Evolutionary conservation across 1,140 invertebrate genomes (phyloP).

Genomic region (Ctenoplectra terminalis): DNA sequence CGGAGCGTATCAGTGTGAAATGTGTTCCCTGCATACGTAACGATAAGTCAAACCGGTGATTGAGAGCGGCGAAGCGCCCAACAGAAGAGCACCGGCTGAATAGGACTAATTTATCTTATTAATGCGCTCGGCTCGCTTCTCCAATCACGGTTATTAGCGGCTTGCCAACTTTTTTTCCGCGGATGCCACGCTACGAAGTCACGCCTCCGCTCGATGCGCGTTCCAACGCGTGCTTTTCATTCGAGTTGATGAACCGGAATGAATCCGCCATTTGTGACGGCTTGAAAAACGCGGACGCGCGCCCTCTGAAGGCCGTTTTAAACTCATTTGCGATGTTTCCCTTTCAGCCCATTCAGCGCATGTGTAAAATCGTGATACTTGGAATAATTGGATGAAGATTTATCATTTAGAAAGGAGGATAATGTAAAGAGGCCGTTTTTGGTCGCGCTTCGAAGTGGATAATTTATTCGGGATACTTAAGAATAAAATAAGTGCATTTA

Average conservation of each 20-base stretch:
- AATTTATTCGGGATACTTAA: too few species aligned
- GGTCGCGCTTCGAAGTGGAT: too few species aligned
- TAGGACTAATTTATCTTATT: conserved; percentile 61
- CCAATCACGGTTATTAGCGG: conserved; percentile 47
- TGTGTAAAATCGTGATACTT: too few species aligned
- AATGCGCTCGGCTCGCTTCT: conserved; percentile 22
- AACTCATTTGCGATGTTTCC: neutral
- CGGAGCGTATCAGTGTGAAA: conserved; percentile 67
- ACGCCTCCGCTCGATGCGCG: neutral
- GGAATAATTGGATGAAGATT: too few species aligned
- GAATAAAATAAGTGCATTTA: too few species aligned
- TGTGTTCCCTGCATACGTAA: conserved; percentile 51
- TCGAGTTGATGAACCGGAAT: conserved; percentile 1
- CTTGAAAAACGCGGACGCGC: neutral
- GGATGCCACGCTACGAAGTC: neutral
- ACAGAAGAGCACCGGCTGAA: conserved; percentile 48
- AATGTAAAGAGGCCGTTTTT: too few species aligned
- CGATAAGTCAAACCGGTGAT: conserved; percentile 64
- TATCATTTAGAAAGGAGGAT: too few species aligned
- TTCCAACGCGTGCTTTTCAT: neutral
- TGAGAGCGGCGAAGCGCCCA: conserved; percentile 41
- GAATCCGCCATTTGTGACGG: neutral
- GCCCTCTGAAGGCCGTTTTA: neutral
- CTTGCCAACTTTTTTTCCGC: neutral
- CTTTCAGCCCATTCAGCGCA: neutral